Conservation (phyloP, 2,113 vertebrate species). For the Empidonax alnorum region DNA sequence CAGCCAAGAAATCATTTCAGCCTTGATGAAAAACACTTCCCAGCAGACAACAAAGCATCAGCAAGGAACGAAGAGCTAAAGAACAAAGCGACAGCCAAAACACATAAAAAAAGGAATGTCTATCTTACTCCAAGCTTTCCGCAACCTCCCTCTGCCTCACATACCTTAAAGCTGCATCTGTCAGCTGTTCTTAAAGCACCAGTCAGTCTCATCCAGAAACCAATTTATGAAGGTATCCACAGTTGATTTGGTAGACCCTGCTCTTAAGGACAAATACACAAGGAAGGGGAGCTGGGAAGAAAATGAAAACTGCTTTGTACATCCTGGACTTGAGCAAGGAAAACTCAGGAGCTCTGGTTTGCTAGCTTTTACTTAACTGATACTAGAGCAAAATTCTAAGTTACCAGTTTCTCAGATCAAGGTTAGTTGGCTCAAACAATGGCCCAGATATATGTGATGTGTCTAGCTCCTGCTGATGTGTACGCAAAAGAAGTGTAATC, state of each 20-base stretch:
- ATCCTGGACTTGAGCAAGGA: neutral
- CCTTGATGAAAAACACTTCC: neutral
- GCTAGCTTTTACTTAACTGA: neutral
- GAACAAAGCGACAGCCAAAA: neutral
- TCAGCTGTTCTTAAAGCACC: neutral
- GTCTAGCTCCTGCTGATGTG: neutral
- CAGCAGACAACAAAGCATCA: neutral
- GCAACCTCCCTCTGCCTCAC: neutral
- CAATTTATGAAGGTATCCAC: neutral
- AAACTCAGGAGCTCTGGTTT: neutral
- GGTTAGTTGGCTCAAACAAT: neutral
- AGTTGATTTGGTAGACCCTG: neutral
- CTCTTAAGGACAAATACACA: neutral
- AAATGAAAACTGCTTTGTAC: neutral
- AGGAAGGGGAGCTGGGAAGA: neutral
- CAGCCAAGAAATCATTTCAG: neutral
- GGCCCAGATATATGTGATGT: neutral
- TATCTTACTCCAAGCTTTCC: neutral
- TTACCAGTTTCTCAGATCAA: neutral
- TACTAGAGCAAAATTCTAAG: neutral
- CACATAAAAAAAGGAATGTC: neutral
- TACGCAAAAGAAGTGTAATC: neutral
- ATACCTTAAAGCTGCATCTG: neutral
- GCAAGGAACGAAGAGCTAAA: neutral
- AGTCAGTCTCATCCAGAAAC: neutral